Evolutionary conservation across 1,140 invertebrate species (phyloP).

Genomic region (Drosophila ficusphila): DNA sequence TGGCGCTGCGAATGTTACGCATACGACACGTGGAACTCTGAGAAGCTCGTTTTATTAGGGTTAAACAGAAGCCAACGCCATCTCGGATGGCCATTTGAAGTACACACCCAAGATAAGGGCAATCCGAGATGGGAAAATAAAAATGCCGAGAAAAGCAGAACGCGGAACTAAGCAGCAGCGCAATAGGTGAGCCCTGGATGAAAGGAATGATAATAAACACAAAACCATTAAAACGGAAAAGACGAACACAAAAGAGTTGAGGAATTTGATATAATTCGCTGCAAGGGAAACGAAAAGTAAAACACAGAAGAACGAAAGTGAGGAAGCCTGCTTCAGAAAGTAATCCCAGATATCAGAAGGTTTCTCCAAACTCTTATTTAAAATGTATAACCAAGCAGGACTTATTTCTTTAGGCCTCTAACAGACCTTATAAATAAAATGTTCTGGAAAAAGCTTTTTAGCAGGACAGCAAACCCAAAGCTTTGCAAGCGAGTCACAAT

Average conservation of each 20-base stretch:
- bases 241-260: not conserved
- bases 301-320: constrained; percentile 3
- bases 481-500: not conserved
- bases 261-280: constrained; percentile 30
- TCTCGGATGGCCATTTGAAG: constrained; percentile 46
- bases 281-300: not conserved
- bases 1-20: constrained; percentile 36
- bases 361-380: too few relatives aligned
- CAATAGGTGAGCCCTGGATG: constrained; percentile 22
- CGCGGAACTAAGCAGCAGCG: not conserved
- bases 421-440: constrained; percentile 5
- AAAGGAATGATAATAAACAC: constrained; percentile 38
- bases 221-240: constrained; percentile 35
- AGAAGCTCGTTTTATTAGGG: constrained; percentile 2
- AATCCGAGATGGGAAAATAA: constrained; percentile 34
- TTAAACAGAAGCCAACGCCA: not conserved
- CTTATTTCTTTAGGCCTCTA: too few relatives aligned
- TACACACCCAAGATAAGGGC: constrained; percentile 47
- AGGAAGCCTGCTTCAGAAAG: not conserved
- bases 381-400: too few relatives aligned
- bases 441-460: constrained; percentile 1
- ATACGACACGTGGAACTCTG: constrained; percentile 42
- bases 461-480: constrained; percentile 13
- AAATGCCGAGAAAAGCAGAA: not conserved
- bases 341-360: too few relatives aligned